Evolutionary conservation across 1,140 invertebrate genomes (phyloP), one percentile per base, ranked within the genome.

Genomic region (Brachionus rotundiformis): DNA sequence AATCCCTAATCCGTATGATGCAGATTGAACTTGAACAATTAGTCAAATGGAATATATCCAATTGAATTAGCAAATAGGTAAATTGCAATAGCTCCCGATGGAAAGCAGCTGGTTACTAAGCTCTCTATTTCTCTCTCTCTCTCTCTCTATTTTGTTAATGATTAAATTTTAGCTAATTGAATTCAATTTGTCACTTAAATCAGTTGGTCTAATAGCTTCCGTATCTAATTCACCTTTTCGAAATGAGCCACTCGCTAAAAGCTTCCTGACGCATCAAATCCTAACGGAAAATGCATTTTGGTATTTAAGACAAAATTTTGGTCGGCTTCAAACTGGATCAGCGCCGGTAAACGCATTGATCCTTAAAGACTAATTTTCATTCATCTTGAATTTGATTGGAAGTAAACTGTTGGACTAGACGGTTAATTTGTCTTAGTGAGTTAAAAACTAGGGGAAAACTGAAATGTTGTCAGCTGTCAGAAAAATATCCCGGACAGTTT

Each of bases 1-100:
- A 36, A 36, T 33, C 61, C 31, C 33, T 33, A 68, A 68, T 68
- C 63, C 31, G 29, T 36, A 68, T 68, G 63, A 68, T 68, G 63
- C 16, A 68, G 63, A 36, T 68, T 68, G 31, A 68, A 68, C 29
- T 68, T 36, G 29, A 68, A 36, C 31, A 36, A 33, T 68, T 63
- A 63, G 29, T 63, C 25, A 33, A 63, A 29, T 63, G 61, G 25
- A 63, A 63, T 29, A 63, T 63, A 54, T 54, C 47, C 47, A 54
- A 54, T 54, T 29, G 61, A 63, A 63, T 29, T 63, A n/a, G 25
- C 11, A 63, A 63, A 63, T 63, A 29, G 29, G 29, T 29, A 63
- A 29, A 29, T 63, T 63, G 29, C 61, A 63, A 29, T 3, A 63
- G 61, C 27, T 63, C 61, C 47, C 47, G 23, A 54, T 54, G 47